A percentile compares a stretch with the other conserved stretches of the same genome.
phyloP scores from a whole-genome alignment of 2,113 vertebrate genomes.

The Orycteropus afer region DNA sequence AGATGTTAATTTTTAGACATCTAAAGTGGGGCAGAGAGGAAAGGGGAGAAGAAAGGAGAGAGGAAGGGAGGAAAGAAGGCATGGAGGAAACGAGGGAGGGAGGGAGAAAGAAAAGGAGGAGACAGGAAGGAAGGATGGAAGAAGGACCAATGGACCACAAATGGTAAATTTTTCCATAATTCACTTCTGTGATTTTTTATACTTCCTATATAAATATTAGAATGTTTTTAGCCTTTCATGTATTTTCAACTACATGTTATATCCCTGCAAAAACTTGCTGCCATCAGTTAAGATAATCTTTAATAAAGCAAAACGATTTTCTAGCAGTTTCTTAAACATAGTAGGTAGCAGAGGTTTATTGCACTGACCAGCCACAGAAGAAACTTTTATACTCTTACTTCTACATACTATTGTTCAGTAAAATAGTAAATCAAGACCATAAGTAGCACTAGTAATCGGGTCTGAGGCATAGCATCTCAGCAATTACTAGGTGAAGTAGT shows the following conservation, averaged over 20 bases:
- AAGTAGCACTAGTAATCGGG: neutral
- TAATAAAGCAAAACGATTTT: slow-evolving; percentile 7
- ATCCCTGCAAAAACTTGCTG: neutral
- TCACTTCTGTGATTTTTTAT: slow-evolving; percentile 35
- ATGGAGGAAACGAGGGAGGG: no score
- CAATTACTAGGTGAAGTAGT: neutral
- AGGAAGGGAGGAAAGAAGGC: neutral
- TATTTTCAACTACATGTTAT: neutral
- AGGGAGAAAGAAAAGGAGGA: neutral
- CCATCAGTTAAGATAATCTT: neutral
- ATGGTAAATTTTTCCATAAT: neutral
- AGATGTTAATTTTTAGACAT: slow-evolving; percentile 19
- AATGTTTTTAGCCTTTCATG: neutral
- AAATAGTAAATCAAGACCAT: neutral
- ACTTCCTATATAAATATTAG: slow-evolving; percentile 1
- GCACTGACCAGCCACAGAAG: neutral
- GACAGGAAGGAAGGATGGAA: neutral
- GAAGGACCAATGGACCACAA: neutral
- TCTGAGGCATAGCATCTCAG: neutral
- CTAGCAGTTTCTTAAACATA: neutral
- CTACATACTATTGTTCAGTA: neutral
- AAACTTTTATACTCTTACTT: neutral
- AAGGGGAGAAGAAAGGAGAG: no score
- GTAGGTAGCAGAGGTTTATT: neutral
- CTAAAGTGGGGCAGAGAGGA: neutral